A percentile compares a stretch with the other conserved stretches of the same genome.
These are phyloP conservation scores for Masticophis lateralis DNA, from an alignment of 2,797 vertebrate genomes.

Conservation along the genomic window DNA sequence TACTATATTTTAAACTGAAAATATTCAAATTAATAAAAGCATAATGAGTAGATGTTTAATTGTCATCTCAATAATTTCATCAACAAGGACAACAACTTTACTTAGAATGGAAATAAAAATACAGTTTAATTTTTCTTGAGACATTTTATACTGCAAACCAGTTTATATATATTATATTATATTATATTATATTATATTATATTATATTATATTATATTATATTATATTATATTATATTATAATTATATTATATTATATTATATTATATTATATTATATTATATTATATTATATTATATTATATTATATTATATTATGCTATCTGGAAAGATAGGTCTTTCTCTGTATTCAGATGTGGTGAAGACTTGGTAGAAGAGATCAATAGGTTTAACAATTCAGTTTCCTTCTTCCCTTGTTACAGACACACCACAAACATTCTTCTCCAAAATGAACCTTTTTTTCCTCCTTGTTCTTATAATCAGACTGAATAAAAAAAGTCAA, in stretches of 20 bases:
- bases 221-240: no score
- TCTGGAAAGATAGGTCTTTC: not conserved
- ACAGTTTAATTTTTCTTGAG: not conserved
- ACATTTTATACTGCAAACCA: not conserved
- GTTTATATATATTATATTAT: not conserved
- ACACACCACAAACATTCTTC: not conserved
- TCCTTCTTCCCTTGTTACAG: not conserved
- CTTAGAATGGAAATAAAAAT: not conserved
- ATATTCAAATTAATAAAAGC: not conserved
- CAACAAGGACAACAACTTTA: not conserved
- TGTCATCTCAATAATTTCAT: not conserved
- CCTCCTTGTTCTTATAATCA: not conserved
- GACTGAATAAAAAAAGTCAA: not conserved
- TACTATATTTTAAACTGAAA: not conserved
- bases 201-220: not conserved
- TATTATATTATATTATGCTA: not conserved
- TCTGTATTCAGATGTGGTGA: not conserved
- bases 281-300: not conserved
- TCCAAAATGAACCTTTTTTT: not conserved
- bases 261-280: no score
- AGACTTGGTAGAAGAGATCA: not conserved
- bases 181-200: not conserved
- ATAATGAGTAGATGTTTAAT: not conserved
- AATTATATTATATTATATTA: no score
- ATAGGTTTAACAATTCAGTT: not conserved